Percentiles rank a stretch among this genome's conserved stretches.
Conservation (phyloP, 2,888 invertebrate genomes). For the Pocota personata region DNA sequence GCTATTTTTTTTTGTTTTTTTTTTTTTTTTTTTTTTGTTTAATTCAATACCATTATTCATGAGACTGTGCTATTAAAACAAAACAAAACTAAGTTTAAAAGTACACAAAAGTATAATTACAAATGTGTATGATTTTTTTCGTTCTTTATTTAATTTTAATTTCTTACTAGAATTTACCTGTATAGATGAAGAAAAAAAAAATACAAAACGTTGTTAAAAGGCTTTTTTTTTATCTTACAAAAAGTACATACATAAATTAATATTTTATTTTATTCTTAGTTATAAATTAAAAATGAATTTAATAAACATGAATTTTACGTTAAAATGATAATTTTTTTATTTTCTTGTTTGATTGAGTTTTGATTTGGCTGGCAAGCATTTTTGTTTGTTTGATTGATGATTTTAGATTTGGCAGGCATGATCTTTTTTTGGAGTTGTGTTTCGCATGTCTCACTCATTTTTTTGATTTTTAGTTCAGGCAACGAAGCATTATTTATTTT, state of each 20-base stretch:
- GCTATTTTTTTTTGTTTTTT: slow-evolving; percentile 61
- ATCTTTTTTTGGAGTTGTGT: slow-evolving; percentile 38
- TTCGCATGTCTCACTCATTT: slow-evolving; percentile 43
- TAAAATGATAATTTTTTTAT: slow-evolving; percentile 51
- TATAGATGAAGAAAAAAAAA: slow-evolving; percentile 74
- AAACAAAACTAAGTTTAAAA: slow-evolving; percentile 38
- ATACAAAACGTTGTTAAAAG: slow-evolving; percentile 75
- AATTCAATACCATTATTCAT: slow-evolving; percentile 66
- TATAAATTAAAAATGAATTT: slow-evolving; percentile 65
- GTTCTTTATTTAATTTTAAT: slow-evolving; percentile 74
- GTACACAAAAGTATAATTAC: slow-evolving; percentile 32
- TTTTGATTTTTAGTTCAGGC: slow-evolving; percentile 9
- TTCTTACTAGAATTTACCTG: slow-evolving; percentile 75
- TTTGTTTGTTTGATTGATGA: slow-evolving; percentile 33
- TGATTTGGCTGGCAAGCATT: slow-evolving; percentile 41
- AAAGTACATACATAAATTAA: slow-evolving; percentile 61
- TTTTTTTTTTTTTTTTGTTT: too few species aligned
- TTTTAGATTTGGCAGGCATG: slow-evolving; percentile 49
- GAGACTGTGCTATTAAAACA: slow-evolving; percentile 72
- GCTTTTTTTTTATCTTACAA: slow-evolving; percentile 66
- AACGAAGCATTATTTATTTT: background rate
- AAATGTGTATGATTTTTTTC: slow-evolving; percentile 54
- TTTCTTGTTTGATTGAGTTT: slow-evolving; percentile 49
- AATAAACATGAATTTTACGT: slow-evolving; percentile 68
- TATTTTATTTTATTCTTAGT: slow-evolving; percentile 69